Base-by-base conservation (phyloP, 92 coral and sea anemone genomes). In the Desmophyllum pertusum region DNA sequence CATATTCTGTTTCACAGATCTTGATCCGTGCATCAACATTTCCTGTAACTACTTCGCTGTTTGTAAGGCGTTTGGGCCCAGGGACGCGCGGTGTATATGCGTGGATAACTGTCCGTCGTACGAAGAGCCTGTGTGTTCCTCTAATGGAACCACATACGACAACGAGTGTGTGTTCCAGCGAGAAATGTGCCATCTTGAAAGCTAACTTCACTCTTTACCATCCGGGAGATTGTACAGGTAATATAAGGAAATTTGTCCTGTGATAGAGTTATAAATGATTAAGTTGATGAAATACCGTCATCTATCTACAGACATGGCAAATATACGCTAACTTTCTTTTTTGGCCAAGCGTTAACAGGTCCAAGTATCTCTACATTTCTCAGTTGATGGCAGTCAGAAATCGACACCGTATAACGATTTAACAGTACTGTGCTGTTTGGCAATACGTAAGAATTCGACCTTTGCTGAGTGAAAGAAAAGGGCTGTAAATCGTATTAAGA, bases 211-310 rank as follows among this genome's bases (percentile, higher is more conserved):
- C 89, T 36, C 27, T 84, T 31, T 89, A 84, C 4, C 92, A 89
- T 33, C 92, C 92, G 8, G 92, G 92, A 15, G 85, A 82, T 37
- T 89, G 92, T 57, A 31, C 85, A 77, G 92, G 92, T 89, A 84
- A 53, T 23, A 10, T 17, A 31, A 62, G 76, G 4, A 6, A 38
- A 19, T n/a, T n/a, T n/a, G n/a, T n/a, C n/a, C n/a, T n/a, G n/a
- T n/a, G n/a, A n/a, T n/a, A n/a, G n/a, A n/a, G n/a, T n/a, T n/a
- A n/a, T n/a, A n/a, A n/a, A n/a, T n/a, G n/a, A n/a, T n/a, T n/a
- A n/a, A n/a, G n/a, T n/a, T n/a, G n/a, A n/a, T n/a, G n/a, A n/a
- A n/a, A n/a, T n/a, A n/a, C n/a, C n/a, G n/a, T n/a, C n/a, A n/a
- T n/a, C n/a, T n/a, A n/a, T n/a, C n/a, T n/a, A n/a, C n/a, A n/a